Evolutionary conservation across 2,888 invertebrate species (phyloP).

Genomic region (Diarsia brunnea): DNA sequence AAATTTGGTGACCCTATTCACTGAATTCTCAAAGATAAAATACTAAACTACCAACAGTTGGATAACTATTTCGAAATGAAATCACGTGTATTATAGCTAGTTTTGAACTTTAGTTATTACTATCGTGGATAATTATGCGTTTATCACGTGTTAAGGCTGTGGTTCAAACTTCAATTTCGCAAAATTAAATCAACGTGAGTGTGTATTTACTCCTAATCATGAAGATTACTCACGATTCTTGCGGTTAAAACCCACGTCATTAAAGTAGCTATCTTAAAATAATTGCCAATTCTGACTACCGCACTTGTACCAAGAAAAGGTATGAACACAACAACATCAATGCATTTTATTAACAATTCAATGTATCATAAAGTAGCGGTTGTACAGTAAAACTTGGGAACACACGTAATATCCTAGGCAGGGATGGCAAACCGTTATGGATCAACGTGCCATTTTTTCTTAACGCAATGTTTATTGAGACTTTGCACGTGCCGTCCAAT

Average conservation of each 20-base stretch:
- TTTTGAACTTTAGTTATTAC: background rate
- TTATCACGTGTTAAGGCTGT: background rate
- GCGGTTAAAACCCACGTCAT: constrained; percentile 21
- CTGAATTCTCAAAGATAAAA: background rate
- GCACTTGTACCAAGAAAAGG: constrained; percentile 24
- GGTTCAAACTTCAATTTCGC: background rate
- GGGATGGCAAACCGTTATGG: too few relatives aligned
- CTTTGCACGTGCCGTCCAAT: too few relatives aligned
- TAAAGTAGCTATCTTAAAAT: background rate
- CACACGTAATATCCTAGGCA: constrained; percentile 72
- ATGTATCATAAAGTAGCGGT: constrained; percentile 65
- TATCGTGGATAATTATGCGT: background rate
- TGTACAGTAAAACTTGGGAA: constrained; percentile 76
- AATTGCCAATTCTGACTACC: constrained; percentile 19
- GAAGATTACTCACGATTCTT: constrained; percentile 28
- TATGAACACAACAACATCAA: constrained; percentile 40
- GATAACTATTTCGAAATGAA: background rate
- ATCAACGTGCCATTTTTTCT: too few relatives aligned
- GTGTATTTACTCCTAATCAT: background rate
- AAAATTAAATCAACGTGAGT: constrained; percentile 19
- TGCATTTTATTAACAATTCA: constrained; percentile 60
- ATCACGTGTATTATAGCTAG: constrained; percentile 7
- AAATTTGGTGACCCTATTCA: background rate
- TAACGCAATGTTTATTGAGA: too few relatives aligned
- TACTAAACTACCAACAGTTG: too few relatives aligned